Conservation (phyloP, 2,113 vertebrate genomes). For the Aspidoscelis tigris region DNA sequence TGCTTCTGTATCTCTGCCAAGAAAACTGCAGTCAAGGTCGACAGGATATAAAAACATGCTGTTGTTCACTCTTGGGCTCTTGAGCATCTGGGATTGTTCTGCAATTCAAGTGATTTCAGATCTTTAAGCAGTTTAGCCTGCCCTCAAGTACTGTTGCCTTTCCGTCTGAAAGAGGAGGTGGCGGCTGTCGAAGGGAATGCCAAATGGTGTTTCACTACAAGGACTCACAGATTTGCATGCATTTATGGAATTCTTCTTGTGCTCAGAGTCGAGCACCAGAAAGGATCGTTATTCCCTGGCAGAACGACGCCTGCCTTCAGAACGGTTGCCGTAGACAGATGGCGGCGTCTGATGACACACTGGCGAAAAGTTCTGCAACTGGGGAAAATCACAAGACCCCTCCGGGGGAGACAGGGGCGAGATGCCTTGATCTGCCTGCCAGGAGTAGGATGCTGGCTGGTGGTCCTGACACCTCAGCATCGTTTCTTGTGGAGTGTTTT, state of each 20-base stretch:
- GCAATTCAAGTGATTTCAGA: neutral
- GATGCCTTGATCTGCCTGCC: neutral
- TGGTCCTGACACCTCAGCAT: neutral
- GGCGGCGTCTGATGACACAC: neutral
- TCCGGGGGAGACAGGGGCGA: neutral
- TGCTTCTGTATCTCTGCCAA: no score
- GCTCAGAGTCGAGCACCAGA: neutral
- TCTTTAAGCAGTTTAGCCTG: neutral
- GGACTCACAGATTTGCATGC: neutral
- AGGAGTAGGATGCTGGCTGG: neutral
- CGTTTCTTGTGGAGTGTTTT: neutral
- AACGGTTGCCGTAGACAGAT: neutral
- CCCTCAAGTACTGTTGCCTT: neutral
- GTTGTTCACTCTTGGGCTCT: conserved; percentile 49
- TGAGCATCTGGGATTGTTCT: conserved; percentile 10
- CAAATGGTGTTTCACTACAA: neutral
- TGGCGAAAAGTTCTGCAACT: neutral
- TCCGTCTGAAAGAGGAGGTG: neutral
- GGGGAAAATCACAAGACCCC: neutral
- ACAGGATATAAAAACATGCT: neutral
- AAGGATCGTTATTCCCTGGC: conserved; percentile 16
- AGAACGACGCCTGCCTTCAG: neutral
- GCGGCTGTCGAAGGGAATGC: neutral
- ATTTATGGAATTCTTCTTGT: neutral
- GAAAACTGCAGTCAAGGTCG: no score